Evolutionary conservation across 2,797 vertebrate genomes (phyloP).

Genomic region (Sternotherus odoratus): DNA sequence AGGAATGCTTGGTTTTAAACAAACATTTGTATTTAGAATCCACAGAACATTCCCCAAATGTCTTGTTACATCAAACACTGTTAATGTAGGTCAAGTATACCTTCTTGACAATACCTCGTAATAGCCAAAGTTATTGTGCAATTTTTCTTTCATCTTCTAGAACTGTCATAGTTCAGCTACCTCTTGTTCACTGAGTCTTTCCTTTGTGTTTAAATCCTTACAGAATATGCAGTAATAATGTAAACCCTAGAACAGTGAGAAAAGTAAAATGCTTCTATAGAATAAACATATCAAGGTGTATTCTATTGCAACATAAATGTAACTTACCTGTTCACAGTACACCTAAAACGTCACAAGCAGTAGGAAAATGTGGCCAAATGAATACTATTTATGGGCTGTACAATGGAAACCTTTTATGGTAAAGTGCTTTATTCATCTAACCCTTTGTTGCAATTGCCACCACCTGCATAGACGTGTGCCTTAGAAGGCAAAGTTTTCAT

Average conservation of each 20-base stretch:
- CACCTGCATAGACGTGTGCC: too few relatives aligned
- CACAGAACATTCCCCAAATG: background rate
- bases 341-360: background rate
- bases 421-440: background rate
- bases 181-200: background rate
- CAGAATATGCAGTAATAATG: background rate
- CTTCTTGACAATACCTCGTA: background rate
- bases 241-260: too few relatives aligned
- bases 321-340: background rate
- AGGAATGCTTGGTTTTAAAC: background rate
- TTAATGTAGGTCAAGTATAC: background rate
- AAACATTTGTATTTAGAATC: background rate
- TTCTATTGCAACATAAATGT: background rate
- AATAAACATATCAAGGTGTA: background rate
- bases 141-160: background rate
- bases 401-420: background rate
- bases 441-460: too few relatives aligned
- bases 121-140: background rate
- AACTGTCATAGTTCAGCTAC: background rate
- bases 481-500: too few relatives aligned
- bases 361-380: constrained; percentile 26
- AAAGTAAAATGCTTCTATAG: background rate
- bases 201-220: background rate
- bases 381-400: background rate
- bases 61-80: background rate